Evolutionary conservation across 53 echinoderm and acorn worm genomes (phyloP).

Genomic region (Echinometra lucunter): DNA sequence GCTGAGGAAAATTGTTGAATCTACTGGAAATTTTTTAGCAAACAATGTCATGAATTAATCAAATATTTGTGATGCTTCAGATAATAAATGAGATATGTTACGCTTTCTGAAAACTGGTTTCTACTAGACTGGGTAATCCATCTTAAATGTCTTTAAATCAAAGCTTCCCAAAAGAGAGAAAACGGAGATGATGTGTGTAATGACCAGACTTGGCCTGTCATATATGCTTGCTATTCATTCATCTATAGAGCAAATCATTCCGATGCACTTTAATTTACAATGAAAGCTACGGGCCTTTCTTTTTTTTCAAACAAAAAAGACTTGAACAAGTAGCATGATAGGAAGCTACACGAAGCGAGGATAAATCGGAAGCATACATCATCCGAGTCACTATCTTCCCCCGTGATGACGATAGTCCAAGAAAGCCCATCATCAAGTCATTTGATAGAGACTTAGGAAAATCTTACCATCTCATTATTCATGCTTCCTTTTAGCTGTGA

Average conservation of each 20-base stretch:
- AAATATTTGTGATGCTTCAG: constrained; percentile 40
- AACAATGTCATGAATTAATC: constrained; percentile 39
- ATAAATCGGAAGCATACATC: constrained; percentile 47
- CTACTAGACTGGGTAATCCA: not conserved
- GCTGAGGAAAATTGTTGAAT: constrained; percentile 54
- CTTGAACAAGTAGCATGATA: not conserved
- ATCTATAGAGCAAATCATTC: not conserved
- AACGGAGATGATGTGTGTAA: not conserved
- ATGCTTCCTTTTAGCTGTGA: constrained; percentile 56
- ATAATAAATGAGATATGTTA: constrained; percentile 51
- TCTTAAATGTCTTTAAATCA: not conserved
- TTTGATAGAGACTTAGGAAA: constrained; percentile 60
- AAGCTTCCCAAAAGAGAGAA: not conserved
- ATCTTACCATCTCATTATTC: constrained; percentile 65
- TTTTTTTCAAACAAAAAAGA: not conserved
- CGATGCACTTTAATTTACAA: not conserved
- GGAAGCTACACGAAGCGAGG: not conserved
- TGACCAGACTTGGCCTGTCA: not conserved
- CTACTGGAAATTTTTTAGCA: constrained; percentile 17
- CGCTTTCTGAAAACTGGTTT: constrained; percentile 33
- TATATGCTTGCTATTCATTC: not conserved
- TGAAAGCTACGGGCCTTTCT: not conserved
- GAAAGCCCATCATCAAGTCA: constrained; percentile 63
- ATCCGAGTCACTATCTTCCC: constrained; percentile 35
- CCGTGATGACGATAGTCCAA: constrained; percentile 59